These are phyloP conservation scores for Burhinus bistriatus DNA, from an alignment of 2,113 vertebrate species.

Conservation along the genomic window DNA sequence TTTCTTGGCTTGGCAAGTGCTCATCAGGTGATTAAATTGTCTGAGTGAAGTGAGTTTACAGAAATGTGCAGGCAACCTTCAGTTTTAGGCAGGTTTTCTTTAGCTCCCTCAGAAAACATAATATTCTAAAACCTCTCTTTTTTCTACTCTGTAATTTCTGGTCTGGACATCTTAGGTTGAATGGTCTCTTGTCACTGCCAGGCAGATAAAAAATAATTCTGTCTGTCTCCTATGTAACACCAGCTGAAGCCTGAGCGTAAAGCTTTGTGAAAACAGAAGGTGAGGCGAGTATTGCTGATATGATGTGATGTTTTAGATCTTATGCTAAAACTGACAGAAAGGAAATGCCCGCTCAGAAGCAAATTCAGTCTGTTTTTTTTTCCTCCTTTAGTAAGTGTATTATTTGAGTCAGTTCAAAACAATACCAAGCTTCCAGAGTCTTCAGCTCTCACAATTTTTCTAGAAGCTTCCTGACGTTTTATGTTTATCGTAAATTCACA, in stretches of 20 bases:
- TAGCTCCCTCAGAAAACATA: background rate
- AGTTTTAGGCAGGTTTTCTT: background rate
- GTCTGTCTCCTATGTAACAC: background rate
- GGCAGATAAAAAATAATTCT: background rate
- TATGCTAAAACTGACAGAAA: background rate
- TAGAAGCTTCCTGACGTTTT: background rate
- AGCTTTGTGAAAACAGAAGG: background rate
- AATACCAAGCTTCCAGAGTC: background rate
- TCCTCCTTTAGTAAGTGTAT: background rate
- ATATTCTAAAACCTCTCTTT: background rate
- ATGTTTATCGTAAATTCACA: background rate
- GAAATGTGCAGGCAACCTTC: background rate
- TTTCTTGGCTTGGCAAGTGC: background rate
- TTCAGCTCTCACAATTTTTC: background rate
- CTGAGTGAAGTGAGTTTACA: background rate
- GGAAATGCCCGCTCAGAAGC: background rate
- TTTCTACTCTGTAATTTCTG: background rate
- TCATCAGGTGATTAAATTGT: constrained; percentile 2
- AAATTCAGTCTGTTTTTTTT: background rate
- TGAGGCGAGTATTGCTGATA: background rate
- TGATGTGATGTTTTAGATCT: background rate
- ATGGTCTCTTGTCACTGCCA: background rate
- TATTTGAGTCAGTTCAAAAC: background rate
- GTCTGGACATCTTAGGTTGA: background rate
- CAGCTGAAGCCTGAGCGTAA: background rate